Evolutionary conservation across 2,113 vertebrate species (phyloP).

Genomic region (Anas platyrhynchos): DNA sequence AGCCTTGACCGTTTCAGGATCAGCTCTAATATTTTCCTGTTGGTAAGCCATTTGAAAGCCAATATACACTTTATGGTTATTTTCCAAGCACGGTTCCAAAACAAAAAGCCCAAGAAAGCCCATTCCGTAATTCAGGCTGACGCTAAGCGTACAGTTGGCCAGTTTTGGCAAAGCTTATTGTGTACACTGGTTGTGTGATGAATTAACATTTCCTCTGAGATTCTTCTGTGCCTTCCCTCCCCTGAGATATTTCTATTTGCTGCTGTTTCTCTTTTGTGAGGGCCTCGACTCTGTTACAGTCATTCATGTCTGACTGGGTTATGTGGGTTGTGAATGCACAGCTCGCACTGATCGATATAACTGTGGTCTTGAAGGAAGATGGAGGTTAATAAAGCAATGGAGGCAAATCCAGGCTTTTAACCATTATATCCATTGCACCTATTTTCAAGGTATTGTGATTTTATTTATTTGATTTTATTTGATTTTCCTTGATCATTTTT

Average conservation of each 20-base stretch:
- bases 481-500: neutral
- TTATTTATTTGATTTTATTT: neutral
- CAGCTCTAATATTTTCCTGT: slow-evolving; percentile 46
- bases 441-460: neutral
- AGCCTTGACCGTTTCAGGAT: neutral
- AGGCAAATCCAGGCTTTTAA: neutral
- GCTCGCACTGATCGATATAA: neutral
- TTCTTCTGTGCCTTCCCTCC: neutral
- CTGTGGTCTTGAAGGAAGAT: neutral
- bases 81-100: slow-evolving; percentile 42
- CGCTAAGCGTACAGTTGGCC: neutral
- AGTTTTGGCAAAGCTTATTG: neutral
- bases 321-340: neutral
- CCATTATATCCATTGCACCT: neutral
- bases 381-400: neutral
- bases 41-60: slow-evolving; percentile 27
- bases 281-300: neutral
- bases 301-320: neutral
- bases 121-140: slow-evolving; percentile 4
- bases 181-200: neutral
- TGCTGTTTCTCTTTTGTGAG: neutral
- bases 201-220: neutral
- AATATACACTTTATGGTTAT: neutral
- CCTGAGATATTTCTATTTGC: neutral
- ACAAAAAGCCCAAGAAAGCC: neutral